Percentiles rank a stretch among this genome's conserved stretches.
phyloP scores from a whole-genome alignment of 2,797 vertebrate species.

The Nasua narica region DNA sequence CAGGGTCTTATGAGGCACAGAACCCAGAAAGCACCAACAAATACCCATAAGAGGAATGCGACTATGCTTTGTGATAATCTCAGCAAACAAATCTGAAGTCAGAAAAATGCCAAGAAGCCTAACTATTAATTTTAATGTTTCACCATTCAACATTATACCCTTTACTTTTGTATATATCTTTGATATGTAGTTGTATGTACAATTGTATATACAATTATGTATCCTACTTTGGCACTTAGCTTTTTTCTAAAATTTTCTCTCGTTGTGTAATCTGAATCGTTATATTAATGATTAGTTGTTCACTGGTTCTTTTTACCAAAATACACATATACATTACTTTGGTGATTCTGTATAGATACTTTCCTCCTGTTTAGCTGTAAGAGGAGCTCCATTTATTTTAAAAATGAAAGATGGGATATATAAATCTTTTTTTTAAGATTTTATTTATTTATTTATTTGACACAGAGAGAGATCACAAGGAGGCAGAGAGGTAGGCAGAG shows the following conservation, averaged over 20 bases:
- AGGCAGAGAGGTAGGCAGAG: too few species aligned
- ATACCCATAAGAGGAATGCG: background rate
- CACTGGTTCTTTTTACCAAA: background rate
- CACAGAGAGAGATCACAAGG: too few species aligned
- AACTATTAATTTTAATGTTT: background rate
- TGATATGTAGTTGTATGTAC: background rate
- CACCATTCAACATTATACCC: background rate
- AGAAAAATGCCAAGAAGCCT: background rate
- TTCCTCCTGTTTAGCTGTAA: background rate
- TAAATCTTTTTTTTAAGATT: background rate
- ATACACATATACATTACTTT: background rate
- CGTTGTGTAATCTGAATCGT: background rate
- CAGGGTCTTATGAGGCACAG: background rate
- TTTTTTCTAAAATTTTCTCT: background rate
- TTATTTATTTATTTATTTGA: too few species aligned
- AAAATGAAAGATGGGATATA: background rate
- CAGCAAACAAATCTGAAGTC: background rate
- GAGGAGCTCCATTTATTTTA: background rate
- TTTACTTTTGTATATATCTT: background rate
- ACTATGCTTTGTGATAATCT: background rate
- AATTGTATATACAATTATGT: background rate
- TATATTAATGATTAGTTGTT: background rate
- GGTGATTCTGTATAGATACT: background rate
- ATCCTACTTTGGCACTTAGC: background rate
- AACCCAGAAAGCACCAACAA: background rate